Conservation (phyloP, 2,113 vertebrate genomes). For the Xenopus tropicalis region UCB_Xtro_10.0 CM004445.2:54896001-54896500, state of each 20-base stretch:
- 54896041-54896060: not conserved
- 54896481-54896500: slow-evolving; percentile 11
- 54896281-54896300: slow-evolving; percentile 52
- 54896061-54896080: not conserved
- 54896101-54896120: not conserved
- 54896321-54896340: slow-evolving; percentile 41
- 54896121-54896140: slow-evolving; percentile 34
- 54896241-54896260: slow-evolving; percentile 96
- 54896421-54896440: slow-evolving; percentile 9
- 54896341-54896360: slow-evolving; percentile 52
- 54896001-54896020: slow-evolving; percentile 9
- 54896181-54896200: slow-evolving; percentile 74
- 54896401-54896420: slow-evolving; percentile 26
- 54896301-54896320: slow-evolving; percentile 55
- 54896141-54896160: slow-evolving; percentile 61
- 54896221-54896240: slow-evolving; percentile 63
- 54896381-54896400: slow-evolving; percentile 50
- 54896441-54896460: not conserved
- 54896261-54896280: slow-evolving; percentile 52
- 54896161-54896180: slow-evolving; percentile 51
- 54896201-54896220: slow-evolving; percentile 75
- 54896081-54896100: not conserved
- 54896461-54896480: slow-evolving; percentile 17
- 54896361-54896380: slow-evolving; percentile 41
- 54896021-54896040: not conserved